phyloP scores from a whole-genome alignment of 2,797 vertebrate genomes.

The Rhinichthys osculus region DNA sequence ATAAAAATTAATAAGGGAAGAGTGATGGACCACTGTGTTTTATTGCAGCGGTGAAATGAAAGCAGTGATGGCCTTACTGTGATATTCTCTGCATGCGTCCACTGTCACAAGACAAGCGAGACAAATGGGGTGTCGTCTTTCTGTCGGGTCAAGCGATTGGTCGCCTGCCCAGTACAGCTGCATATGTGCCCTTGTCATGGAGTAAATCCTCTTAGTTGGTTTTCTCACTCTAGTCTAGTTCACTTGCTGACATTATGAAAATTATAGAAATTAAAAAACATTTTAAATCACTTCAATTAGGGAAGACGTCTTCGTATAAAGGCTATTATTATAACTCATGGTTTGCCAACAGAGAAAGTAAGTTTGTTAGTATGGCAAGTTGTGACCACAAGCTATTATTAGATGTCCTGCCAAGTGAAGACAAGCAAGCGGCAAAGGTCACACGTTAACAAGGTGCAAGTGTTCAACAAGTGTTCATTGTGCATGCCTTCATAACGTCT shows the following conservation, averaged over 20 bases:
- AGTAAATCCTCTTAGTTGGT: background rate
- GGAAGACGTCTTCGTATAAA: background rate
- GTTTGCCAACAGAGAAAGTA: conserved; percentile 10
- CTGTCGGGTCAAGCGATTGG: conserved; percentile 27
- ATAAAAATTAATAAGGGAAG: conserved; percentile 22
- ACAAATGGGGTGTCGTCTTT: conserved; percentile 30
- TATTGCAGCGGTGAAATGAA: background rate
- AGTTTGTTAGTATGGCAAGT: background rate
- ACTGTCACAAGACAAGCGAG: conserved; percentile 13
- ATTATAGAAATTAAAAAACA: background rate
- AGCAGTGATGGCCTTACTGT: conserved; percentile 24
- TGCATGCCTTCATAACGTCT: conserved; percentile 4
- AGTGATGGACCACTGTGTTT: conserved; percentile 3
- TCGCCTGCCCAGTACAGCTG: background rate
- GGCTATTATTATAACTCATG: background rate
- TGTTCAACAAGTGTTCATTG: conserved; percentile 34
- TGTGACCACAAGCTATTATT: background rate
- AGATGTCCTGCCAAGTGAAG: conserved; percentile 30
- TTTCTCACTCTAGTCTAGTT: background rate
- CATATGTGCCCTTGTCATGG: background rate
- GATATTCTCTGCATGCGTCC: conserved; percentile 11
- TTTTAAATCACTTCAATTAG: no score
- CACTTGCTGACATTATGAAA: background rate
- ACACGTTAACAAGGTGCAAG: conserved; percentile 47
- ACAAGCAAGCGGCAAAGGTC: conserved; percentile 49